A percentile compares a stretch with the other conserved stretches of the same genome.
phyloP scores from a whole-genome alignment of 2,888 invertebrate genomes.

The Lacanobia wlatinum region DNA sequence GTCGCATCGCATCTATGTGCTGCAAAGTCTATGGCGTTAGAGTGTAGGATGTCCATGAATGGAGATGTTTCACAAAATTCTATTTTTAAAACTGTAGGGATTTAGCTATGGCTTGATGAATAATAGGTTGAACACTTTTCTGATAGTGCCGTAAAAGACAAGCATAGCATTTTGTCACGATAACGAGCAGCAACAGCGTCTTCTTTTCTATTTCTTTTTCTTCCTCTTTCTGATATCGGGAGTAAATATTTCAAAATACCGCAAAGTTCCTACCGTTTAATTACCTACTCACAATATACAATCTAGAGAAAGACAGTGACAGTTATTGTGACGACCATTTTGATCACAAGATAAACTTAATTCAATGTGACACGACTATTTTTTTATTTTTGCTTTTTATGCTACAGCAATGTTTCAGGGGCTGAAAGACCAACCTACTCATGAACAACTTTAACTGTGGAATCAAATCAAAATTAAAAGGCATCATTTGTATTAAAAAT shows the following conservation, averaged over 20 bases:
- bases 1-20: constrained; percentile 16
- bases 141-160: neutral
- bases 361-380: neutral
- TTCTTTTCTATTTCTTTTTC: too few relatives aligned
- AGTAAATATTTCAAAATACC: too few relatives aligned
- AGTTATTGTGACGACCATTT: too few relatives aligned
- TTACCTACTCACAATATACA: too few relatives aligned
- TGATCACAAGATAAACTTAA: neutral
- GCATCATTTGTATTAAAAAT: neutral
- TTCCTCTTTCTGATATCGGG: too few relatives aligned
- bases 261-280: too few relatives aligned
- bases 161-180: neutral
- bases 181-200: too few relatives aligned
- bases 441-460: too few relatives aligned
- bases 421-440: neutral
- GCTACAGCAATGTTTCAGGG: neutral
- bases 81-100: neutral
- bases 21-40: constrained; percentile 10
- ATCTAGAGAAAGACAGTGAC: too few relatives aligned
- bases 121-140: neutral
- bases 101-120: accelerated
- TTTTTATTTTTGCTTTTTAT: too few relatives aligned
- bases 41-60: constrained; percentile 13
- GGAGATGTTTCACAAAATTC: constrained; percentile 1
- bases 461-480: neutral